A percentile compares a stretch with the other conserved stretches of the same genome.
Conservation (phyloP, 1,140 invertebrate genomes). For the Papilio aristodemus region DNA sequence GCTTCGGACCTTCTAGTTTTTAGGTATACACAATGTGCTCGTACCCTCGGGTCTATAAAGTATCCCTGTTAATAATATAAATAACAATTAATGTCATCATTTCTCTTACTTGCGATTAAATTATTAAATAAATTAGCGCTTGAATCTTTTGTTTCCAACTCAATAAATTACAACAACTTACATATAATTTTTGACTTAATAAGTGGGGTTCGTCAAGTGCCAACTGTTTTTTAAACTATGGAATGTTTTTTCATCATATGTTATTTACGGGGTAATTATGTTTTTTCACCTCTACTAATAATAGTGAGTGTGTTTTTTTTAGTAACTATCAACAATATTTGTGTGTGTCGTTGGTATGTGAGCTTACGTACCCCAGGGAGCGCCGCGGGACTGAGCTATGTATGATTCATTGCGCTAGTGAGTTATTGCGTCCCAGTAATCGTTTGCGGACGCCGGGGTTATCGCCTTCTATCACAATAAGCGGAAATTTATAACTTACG, state of each 20-base stretch:
- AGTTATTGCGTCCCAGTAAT: constrained; percentile 54
- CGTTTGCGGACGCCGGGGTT: constrained; percentile 54
- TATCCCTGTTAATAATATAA: not conserved
- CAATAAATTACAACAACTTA: not conserved
- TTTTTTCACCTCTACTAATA: no score
- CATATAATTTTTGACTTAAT: no score
- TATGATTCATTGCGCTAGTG: constrained; percentile 54
- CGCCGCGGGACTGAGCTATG: constrained; percentile 8
- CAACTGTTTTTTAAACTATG: no score
- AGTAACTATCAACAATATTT: not conserved
- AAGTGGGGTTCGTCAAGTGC: no score
- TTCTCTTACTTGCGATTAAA: constrained; percentile 6
- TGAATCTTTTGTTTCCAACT: not conserved
- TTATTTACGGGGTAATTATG: no score
- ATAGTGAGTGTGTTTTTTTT: not conserved
- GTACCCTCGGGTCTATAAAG: not conserved
- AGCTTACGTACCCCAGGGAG: not conserved
- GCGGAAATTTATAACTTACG: constrained; percentile 48
- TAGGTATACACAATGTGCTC: not conserved
- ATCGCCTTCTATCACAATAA: constrained; percentile 55
- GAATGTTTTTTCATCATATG: no score
- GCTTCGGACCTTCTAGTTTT: no score
- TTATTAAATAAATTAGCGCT: not conserved
- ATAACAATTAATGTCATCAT: constrained; percentile 8
- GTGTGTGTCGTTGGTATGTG: not conserved